Evolutionary conservation across 1,140 invertebrate species (phyloP).

Genomic region (Drosophila punjabiensis): DNA sequence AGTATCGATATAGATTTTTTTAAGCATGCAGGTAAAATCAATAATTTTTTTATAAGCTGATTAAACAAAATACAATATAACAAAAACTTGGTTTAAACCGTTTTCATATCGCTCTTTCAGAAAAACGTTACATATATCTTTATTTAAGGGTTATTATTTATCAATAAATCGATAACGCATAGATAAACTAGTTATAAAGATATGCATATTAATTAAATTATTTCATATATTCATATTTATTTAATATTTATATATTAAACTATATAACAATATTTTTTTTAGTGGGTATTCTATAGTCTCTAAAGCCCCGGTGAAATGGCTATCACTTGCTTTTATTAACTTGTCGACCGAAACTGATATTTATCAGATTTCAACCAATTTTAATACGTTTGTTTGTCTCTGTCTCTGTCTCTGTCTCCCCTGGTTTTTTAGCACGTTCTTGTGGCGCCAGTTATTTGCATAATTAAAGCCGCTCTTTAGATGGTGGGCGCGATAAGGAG

Average conservation of each 20-base stretch:
- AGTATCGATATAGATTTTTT: too few relatives aligned
- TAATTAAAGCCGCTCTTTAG: conserved; percentile 65
- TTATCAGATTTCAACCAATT: conserved; percentile 59
- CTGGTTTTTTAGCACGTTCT: conserved; percentile 57
- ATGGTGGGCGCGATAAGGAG: conserved; percentile 59
- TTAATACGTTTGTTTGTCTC: conserved; percentile 21
- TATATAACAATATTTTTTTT: background rate
- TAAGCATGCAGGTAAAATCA: too few relatives aligned
- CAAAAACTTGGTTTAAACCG: too few relatives aligned
- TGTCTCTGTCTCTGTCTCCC: conserved; percentile 4
- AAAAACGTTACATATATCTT: background rate
- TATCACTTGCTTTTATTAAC: conserved; percentile 29
- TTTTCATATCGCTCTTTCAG: too few relatives aligned
- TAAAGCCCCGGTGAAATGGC: too few relatives aligned
- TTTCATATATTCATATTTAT: too few relatives aligned
- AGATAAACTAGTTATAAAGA: too few relatives aligned
- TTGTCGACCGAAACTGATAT: conserved; percentile 39
- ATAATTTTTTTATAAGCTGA: too few relatives aligned
- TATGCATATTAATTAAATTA: background rate
- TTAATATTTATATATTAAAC: too few relatives aligned
- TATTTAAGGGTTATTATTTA: background rate
- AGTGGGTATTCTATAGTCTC: conserved; percentile 16
- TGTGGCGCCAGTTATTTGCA: conserved; percentile 77
- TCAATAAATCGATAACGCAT: background rate
- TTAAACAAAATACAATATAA: too few relatives aligned